Conservation (phyloP, 2,113 vertebrate genomes). For the Eudorcas thomsonii region DNA sequence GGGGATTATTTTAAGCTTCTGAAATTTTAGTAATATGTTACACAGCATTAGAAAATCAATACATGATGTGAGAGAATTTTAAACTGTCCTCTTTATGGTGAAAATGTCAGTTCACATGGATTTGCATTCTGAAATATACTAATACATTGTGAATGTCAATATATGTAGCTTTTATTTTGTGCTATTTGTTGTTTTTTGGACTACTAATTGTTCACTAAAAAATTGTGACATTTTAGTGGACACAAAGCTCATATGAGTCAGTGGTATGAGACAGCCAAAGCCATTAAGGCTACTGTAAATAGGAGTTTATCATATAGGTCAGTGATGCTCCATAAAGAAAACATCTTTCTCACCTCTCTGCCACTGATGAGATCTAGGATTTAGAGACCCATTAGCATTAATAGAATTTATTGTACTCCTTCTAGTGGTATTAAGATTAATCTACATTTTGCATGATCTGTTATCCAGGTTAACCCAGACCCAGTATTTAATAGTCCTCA, state of each 20-base stretch:
- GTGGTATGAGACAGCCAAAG: background rate
- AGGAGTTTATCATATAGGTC: background rate
- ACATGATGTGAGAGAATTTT: background rate
- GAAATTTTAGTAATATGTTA: background rate
- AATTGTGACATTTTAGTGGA: background rate
- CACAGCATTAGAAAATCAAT: background rate
- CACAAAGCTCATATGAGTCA: background rate
- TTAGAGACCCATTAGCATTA: background rate
- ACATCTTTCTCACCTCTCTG: accelerated
- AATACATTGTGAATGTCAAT: background rate
- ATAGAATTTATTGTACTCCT: background rate
- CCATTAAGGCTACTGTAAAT: background rate
- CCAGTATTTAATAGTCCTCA: background rate
- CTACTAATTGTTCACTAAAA: background rate
- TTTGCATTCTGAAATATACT: background rate
- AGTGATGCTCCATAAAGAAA: background rate
- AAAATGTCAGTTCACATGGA: background rate
- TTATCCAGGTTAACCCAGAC: background rate
- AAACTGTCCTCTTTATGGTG: background rate
- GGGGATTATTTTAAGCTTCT: background rate
- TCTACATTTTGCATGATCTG: background rate
- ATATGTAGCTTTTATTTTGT: background rate
- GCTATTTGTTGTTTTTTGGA: background rate
- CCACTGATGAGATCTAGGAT: background rate
- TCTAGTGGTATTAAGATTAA: background rate